Conservation (phyloP, 1,140 invertebrate genomes). For the Streblospio benedicti region DNA sequence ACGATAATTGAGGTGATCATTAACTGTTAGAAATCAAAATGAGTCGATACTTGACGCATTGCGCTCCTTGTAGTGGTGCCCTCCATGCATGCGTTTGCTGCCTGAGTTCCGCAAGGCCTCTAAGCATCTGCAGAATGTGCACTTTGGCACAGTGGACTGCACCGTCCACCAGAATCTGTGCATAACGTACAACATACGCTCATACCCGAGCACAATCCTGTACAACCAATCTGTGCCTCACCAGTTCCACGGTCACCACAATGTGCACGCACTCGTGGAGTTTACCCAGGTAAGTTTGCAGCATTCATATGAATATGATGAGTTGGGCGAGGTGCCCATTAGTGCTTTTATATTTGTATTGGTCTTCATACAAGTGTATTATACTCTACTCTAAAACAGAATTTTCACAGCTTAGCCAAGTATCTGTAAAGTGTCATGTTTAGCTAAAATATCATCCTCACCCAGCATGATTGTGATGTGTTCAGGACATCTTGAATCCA, state of each 20-base stretch:
- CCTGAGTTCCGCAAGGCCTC: slow-evolving; percentile 65
- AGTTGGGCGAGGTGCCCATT: not conserved
- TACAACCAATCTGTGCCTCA: slow-evolving; percentile 57
- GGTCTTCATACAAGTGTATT: too few relatives aligned
- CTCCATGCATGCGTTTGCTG: slow-evolving; percentile 66
- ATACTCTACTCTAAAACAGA: too few relatives aligned
- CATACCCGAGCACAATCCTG: slow-evolving; percentile 67
- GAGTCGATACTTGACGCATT: too few relatives aligned
- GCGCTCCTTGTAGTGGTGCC: slow-evolving; percentile 59
- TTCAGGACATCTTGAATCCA: slow-evolving; percentile 50
- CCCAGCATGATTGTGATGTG: too few relatives aligned
- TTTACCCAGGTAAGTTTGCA: slow-evolving; percentile 59
- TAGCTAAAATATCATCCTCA: too few relatives aligned
- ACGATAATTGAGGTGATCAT: too few relatives aligned
- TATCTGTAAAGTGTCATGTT: too few relatives aligned
- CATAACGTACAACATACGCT: slow-evolving; percentile 56
- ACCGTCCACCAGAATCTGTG: slow-evolving; percentile 48
- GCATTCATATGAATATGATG: not conserved
- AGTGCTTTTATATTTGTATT: too few relatives aligned
- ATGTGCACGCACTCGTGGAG: slow-evolving; percentile 55
- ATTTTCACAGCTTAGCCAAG: too few relatives aligned
- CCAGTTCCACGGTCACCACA: slow-evolving; percentile 57
- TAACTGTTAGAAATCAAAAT: too few relatives aligned
- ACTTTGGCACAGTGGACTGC: slow-evolving; percentile 60
- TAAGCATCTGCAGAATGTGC: slow-evolving; percentile 40